Base-by-base conservation (phyloP, 1,140 invertebrate species). In the Berghia stephanieae region DNA sequence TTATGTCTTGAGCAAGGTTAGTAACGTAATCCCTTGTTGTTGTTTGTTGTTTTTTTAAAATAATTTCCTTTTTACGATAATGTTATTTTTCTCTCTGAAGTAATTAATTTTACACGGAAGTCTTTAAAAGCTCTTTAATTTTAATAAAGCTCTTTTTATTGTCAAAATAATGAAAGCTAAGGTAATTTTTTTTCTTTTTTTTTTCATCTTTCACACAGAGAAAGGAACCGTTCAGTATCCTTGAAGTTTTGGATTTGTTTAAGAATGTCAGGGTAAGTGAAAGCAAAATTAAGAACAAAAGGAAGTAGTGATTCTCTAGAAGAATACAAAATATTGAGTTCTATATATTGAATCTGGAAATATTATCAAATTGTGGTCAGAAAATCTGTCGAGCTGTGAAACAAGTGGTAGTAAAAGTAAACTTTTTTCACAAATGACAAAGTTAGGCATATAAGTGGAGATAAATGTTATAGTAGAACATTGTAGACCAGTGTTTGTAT, bases 201-300 rank as follows among this genome's bases (percentile, higher is more conserved):
- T 52, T 40, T 69, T 0, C 40, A 49, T n/a, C 52, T 76, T 49
- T 74, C 68, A 80, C 81, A 13, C 79, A 86, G 84, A 82, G 78
- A 74, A 71, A 80, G 40, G 78, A 80, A 49, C 60, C 75, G 31
- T 80, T 86, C 46, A 78, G 79, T 18, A 74, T 84, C 16, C 55
- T 79, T 42, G 83, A 84, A 52, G 79, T 86, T 60, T 44, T 86
- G 38, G 80, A 81, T 24, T 38, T 86, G 3, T 75, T 86, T 5
- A 82, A 81, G 79, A 80, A 81, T 80, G 79, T 81, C 44, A 86
- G 84, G 85, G 85, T 86, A 79, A 67, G 21, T 42, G 18, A 73
- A n/a, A 27, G 36, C 8, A 24, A n/a, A 52, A 10, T 34, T 13
- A 16, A 1, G 42, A 24, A 27, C 21, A 10, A 52, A n/a, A 49